Evolutionary conservation across 2,113 vertebrate genomes (phyloP).

Genomic region (Bubo blakistoni): DNA sequence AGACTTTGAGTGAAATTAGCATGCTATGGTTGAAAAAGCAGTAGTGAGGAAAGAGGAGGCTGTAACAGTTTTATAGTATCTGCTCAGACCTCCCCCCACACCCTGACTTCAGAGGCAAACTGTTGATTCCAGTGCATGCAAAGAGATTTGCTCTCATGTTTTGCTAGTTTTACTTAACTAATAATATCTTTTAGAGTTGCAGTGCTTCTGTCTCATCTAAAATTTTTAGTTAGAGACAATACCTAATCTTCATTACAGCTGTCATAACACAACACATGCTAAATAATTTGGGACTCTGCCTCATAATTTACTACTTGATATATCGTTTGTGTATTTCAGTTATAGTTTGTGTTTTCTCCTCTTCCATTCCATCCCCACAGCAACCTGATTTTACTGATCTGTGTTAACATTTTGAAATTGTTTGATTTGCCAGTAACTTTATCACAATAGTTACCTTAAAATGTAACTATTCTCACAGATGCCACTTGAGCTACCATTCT

Average conservation of each 20-base stretch:
- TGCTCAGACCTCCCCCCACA: neutral
- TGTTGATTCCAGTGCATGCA: neutral
- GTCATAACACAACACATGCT: too few species aligned
- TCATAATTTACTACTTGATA: too few species aligned
- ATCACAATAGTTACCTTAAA: neutral
- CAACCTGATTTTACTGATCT: neutral
- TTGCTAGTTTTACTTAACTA: neutral
- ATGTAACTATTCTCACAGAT: neutral
- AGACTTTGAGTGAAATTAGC: neutral
- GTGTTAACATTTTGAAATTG: neutral
- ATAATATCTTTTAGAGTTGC: neutral
- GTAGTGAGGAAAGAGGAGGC: neutral
- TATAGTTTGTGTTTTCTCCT: neutral
- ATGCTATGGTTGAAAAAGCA: neutral
- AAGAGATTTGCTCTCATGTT: neutral
- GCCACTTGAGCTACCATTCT: neutral
- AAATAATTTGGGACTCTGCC: too few species aligned
- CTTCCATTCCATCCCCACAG: neutral
- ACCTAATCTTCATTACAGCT: neutral
- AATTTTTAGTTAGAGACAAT: neutral
- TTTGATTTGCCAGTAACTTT: neutral
- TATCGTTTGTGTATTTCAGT: neutral
- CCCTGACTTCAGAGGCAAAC: neutral
- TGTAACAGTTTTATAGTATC: neutral
- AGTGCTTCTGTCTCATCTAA: neutral